Percentiles rank a stretch among this genome's conserved stretches.
Conservation (phyloP, 2,888 invertebrate genomes). For the Tromatobia lineatoria region DNA sequence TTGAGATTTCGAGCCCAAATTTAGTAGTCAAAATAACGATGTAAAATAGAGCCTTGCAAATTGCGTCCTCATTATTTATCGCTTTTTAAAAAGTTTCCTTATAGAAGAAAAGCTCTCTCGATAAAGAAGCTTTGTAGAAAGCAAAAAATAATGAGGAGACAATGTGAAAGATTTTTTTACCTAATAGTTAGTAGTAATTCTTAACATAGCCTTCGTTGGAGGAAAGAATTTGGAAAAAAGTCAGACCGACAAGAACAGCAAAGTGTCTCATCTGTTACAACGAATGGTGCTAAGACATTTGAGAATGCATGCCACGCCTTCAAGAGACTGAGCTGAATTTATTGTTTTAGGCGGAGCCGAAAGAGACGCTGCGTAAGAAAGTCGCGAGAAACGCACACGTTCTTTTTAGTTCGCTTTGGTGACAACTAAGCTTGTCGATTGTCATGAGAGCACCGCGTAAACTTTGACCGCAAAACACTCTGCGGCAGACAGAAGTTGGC, state of each 20-base stretch:
- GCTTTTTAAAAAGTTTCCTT: too few relatives aligned
- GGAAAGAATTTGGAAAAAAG: slow-evolving; percentile 2
- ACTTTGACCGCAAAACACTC: slow-evolving; percentile 60
- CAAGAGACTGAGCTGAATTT: slow-evolving; percentile 47
- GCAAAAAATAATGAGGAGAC: too few relatives aligned
- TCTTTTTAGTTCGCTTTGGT: background rate
- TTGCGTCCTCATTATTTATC: too few relatives aligned
- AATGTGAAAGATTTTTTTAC: background rate
- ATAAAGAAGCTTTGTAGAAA: too few relatives aligned
- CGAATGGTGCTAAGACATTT: slow-evolving; percentile 53
- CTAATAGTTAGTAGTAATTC: background rate
- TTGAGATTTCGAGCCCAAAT: too few relatives aligned
- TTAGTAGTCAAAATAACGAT: too few relatives aligned
- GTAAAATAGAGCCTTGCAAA: too few relatives aligned
- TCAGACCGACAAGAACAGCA: slow-evolving; percentile 19
- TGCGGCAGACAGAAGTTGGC: slow-evolving; percentile 52
- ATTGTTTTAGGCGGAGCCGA: slow-evolving; percentile 36
- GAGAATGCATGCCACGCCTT: slow-evolving; percentile 32
- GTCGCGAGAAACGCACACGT: slow-evolving; percentile 38
- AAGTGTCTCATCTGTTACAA: slow-evolving; percentile 55
- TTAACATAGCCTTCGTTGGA: background rate
- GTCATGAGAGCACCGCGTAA: slow-evolving; percentile 18
- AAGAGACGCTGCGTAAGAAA: slow-evolving; percentile 54
- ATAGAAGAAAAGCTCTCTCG: too few relatives aligned
- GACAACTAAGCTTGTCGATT: slow-evolving; percentile 24